phyloP scores from a whole-genome alignment of 1,140 invertebrate genomes.

The Drosophila paulistorum region DNA sequence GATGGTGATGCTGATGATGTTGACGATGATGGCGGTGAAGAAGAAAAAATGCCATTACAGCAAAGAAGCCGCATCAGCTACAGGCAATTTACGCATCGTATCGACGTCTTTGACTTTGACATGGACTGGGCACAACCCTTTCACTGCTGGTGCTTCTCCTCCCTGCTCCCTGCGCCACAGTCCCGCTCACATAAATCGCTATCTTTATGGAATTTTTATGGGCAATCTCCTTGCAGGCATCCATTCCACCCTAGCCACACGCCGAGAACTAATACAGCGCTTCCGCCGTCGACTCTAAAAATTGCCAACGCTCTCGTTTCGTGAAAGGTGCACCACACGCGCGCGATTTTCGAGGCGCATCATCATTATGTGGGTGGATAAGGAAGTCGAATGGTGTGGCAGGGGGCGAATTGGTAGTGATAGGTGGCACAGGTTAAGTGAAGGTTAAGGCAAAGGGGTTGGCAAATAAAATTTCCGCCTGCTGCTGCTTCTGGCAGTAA shows the following conservation, averaged over 20 bases:
- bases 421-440: conserved; percentile 64
- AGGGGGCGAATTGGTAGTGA: neutral
- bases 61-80: conserved; percentile 66
- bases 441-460: conserved; percentile 29
- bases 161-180: neutral
- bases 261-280: conserved; percentile 66
- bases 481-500: conserved; percentile 58
- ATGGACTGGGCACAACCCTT: conserved; percentile 74
- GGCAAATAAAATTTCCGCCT: conserved; percentile 74
- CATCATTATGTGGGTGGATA: conserved; percentile 71
- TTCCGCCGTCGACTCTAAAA: conserved; percentile 51
- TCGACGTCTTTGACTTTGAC: conserved; percentile 28
- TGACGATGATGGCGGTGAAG: conserved; percentile 41
- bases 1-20: conserved; percentile 56
- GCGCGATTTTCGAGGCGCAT: conserved; percentile 66
- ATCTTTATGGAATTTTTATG: conserved; percentile 83
- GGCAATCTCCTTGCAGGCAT: conserved; percentile 81
- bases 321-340: conserved; percentile 59
- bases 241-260: conserved; percentile 44
- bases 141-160: conserved; percentile 29
- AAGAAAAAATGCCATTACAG: conserved; percentile 76
- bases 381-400: neutral
- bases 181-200: conserved; percentile 72
- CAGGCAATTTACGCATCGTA: conserved; percentile 73
- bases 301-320: conserved; percentile 30